Conservation (phyloP, 2,113 vertebrate species). For the Nyctereutes procyonoides region DNA sequence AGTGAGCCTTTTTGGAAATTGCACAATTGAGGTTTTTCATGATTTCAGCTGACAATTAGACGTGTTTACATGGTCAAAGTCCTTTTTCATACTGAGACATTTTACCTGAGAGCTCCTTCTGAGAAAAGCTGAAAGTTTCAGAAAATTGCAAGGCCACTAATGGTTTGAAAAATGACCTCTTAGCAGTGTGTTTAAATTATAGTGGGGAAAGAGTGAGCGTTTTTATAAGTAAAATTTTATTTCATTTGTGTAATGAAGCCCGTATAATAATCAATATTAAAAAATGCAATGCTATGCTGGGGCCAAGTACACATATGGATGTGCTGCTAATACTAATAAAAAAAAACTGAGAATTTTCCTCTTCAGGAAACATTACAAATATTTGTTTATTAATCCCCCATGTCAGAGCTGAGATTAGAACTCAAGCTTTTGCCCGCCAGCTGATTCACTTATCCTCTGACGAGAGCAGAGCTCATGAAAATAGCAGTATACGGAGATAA, state of each 20-base stretch:
- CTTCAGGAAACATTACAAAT: conserved; percentile 52
- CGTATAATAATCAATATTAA: conserved; percentile 70
- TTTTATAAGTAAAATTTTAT: conserved; percentile 56
- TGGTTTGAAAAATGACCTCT: conserved; percentile 70
- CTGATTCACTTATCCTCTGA: neutral
- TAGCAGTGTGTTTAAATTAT: conserved; percentile 7
- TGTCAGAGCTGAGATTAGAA: conserved; percentile 41
- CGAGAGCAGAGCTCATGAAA: neutral
- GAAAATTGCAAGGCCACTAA: neutral
- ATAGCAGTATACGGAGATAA: rapidly evolving
- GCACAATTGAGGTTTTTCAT: neutral
- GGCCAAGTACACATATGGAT: neutral
- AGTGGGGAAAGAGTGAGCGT: neutral
- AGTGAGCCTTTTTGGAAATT: neutral
- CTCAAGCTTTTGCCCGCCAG: neutral
- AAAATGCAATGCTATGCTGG: neutral
- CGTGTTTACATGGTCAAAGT: neutral
- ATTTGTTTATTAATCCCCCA: conserved; percentile 62
- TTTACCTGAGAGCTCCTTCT: neutral
- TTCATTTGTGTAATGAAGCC: conserved; percentile 65
- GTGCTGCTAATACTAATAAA: conserved; percentile 1
- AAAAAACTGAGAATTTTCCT: conserved; percentile 40
- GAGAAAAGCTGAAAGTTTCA: conserved; percentile 47
- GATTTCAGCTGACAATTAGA: neutral
- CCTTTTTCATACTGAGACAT: neutral